A percentile compares a stretch with the other conserved stretches of the same genome.
These are phyloP conservation scores for Cheilosia vulpina DNA, from an alignment of 2,888 invertebrate genomes.

Conservation along the genomic window DNA sequence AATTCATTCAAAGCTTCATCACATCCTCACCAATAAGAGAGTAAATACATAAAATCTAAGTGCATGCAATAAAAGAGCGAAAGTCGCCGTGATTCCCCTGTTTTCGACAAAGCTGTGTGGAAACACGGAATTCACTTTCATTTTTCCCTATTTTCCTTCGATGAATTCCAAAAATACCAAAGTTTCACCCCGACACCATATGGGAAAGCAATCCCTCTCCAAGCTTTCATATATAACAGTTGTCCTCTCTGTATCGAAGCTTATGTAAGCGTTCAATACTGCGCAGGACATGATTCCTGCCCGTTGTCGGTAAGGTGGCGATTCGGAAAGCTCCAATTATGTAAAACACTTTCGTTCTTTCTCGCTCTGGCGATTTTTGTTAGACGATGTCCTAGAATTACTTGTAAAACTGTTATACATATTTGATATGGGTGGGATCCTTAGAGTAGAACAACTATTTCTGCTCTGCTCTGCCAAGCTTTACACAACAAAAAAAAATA, in stretches of 20 bases:
- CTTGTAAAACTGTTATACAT: conserved; percentile 63
- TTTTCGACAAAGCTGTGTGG: conserved; percentile 40
- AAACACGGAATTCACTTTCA: conserved; percentile 66
- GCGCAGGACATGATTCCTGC: conserved; percentile 48
- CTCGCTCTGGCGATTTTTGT: conserved; percentile 5
- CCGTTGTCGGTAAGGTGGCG: conserved; percentile 54
- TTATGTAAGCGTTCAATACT: conserved; percentile 54
- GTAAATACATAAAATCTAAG: neutral
- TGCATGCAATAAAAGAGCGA: conserved; percentile 58
- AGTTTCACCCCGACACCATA: conserved; percentile 44
- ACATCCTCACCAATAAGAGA: conserved; percentile 22
- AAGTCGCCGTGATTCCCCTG: conserved; percentile 50
- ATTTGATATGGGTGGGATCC: conserved; percentile 72
- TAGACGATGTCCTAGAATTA: conserved; percentile 43
- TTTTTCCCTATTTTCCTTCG: conserved; percentile 56
- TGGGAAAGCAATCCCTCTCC: conserved; percentile 25
- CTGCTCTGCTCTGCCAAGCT: conserved; percentile 53
- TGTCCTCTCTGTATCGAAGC: conserved; percentile 8
- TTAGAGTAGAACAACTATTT: conserved; percentile 39
- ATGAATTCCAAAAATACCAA: conserved; percentile 31
- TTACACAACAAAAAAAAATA: conserved; percentile 37
- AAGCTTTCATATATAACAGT: conserved; percentile 67
- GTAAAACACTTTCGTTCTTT: conserved; percentile 50
- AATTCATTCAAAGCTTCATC: conserved; percentile 35
- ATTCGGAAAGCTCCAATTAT: conserved; percentile 62